Base-by-base conservation (phyloP, 2,888 invertebrate genomes). In the Tortricodes alternella region DNA sequence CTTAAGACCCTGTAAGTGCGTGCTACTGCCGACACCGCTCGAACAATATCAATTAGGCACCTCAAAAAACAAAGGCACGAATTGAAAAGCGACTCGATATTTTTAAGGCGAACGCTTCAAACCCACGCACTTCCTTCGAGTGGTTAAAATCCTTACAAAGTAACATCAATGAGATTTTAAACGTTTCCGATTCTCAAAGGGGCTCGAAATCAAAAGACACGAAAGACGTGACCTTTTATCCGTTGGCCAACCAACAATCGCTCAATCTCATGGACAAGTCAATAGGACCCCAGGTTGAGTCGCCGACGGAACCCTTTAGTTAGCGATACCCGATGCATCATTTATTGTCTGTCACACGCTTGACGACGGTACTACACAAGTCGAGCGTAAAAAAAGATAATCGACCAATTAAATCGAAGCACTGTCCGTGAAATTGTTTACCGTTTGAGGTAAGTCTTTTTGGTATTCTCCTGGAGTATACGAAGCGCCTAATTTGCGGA, bases 371-470 rank as follows among this genome's bases (percentile, higher is more conserved):
- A 70, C 74, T 67, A 62, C 68, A 60, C 71, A 66, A 65, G 64
- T 62, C 76, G 73, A 75, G 76, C 79, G 80, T 51, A 72, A 78
- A 83, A 86, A 85, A 87, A 83, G 83, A 83, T 84, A 85, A 84
- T 82, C 81, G 76, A 61, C 83, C 87, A 87, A 89, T 89, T 88
- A 88, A 85, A 86, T 86, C 77, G 79, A 85, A 81, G 76, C 83
- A 85, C 77, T 80, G 72, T 65, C 84, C 88, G 86, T 88, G 81
- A 87, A 88, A 89, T 88, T 88, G 85, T 86, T 87, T 85, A 87
- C 81, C 80, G 80, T 81, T 82, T 73, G 76, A 82, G 80, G 79
- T 77, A 73, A 71, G 76, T 72, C 70, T 70, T 72, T 70, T 62
- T 48, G 43, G 38, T 48, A 52, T 52, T 37, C 41, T 21, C 39